Conservation (phyloP, 2,113 vertebrate species). For the Neopipo cinnamomea region DNA sequence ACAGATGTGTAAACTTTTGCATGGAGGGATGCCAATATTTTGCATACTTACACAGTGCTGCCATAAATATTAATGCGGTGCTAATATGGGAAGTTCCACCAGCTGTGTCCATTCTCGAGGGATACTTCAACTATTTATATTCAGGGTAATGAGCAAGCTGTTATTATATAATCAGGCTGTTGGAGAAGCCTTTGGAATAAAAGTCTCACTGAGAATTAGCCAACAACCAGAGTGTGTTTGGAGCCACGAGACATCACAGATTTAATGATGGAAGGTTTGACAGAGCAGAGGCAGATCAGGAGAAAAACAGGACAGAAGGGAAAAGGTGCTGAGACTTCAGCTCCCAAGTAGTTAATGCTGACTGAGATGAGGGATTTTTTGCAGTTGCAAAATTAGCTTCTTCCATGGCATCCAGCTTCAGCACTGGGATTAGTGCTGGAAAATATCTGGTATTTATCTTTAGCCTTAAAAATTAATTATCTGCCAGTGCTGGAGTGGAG, state of each 20-base stretch:
- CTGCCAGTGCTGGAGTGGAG: background rate
- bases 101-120: constrained; percentile 69
- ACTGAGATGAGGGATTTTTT: rapidly evolving
- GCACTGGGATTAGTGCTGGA: background rate
- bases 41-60: constrained; percentile 55
- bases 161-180: constrained; percentile 72
- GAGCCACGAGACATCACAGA: background rate
- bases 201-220: constrained; percentile 39
- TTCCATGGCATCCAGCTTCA: background rate
- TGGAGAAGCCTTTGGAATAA: constrained; percentile 64
- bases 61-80: constrained; percentile 70
- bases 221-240: background rate
- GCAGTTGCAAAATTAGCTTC: background rate
- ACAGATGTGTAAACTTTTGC: constrained; percentile 68
- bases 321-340: background rate
- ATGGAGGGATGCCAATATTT: constrained; percentile 66
- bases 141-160: constrained; percentile 70
- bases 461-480: background rate
- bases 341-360: background rate
- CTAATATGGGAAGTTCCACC: constrained; percentile 69
- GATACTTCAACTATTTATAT: constrained; percentile 70
- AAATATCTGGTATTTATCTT: background rate
- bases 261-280: background rate
- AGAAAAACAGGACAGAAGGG: background rate
- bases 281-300: background rate